These are phyloP conservation scores for Apotomis betuletana DNA, from an alignment of 2,888 invertebrate species.

Conservation along the genomic window DNA sequence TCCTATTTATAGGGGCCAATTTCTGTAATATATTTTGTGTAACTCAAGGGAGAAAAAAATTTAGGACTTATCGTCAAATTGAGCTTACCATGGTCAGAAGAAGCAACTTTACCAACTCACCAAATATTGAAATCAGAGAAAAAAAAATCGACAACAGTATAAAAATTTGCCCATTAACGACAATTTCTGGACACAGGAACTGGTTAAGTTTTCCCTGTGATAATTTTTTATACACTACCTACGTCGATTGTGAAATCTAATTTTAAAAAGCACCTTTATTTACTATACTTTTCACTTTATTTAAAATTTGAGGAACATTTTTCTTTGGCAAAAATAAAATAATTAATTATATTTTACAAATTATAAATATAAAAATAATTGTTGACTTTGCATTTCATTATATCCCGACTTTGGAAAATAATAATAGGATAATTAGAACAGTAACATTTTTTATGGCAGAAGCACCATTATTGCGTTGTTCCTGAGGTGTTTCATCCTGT, in stretches of 20 bases:
- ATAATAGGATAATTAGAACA: conserved; percentile 12
- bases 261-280: not conserved
- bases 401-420: conserved; percentile 8
- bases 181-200: too few relatives aligned
- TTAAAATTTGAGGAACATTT: conserved; percentile 34
- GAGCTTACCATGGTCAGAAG: too few relatives aligned
- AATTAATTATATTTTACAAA: not conserved
- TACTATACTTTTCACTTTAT: conserved; percentile 2
- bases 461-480: conserved; percentile 50
- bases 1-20: too few relatives aligned
- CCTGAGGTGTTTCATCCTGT: conserved; percentile 53
- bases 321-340: conserved; percentile 27
- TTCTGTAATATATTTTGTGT: too few relatives aligned
- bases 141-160: too few relatives aligned
- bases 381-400: not conserved
- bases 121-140: too few relatives aligned
- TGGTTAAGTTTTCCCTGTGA: too few relatives aligned
- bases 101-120: too few relatives aligned
- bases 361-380: not conserved
- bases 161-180: too few relatives aligned
- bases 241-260: not conserved
- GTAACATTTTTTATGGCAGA: conserved; percentile 35
- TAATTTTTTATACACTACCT: too few relatives aligned
- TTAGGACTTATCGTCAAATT: too few relatives aligned
- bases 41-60: too few relatives aligned